Base-by-base conservation (phyloP, 2,888 invertebrate species). In the Theodoxus fluviatilis region DNA sequence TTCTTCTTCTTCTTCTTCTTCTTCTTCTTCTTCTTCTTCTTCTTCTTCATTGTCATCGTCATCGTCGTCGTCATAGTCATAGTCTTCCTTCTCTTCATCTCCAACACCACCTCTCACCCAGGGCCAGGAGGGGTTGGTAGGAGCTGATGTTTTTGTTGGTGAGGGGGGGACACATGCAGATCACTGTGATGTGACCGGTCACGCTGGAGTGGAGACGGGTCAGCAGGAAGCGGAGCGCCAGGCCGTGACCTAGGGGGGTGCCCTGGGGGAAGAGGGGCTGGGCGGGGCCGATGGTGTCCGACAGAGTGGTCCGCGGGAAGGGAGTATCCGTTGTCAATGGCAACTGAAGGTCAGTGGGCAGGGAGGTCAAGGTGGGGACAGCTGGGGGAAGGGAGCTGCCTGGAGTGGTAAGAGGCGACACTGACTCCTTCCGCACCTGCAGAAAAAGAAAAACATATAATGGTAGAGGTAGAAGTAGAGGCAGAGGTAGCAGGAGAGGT, bases 151-250 rank as follows among this genome's bases (percentile, higher is more conserved):
- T 90, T 69, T 89, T 88, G 28, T 89, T 88, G 25, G 90, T 90
- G 25, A 90, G 83, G 1, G 90, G 89, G 1, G 90, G 90, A 81
- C 90, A 90, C 90, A 90, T 90, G 49, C 88, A 84, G 12, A 90
- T 83, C 3, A 89, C 88, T 31, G 89, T 85, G 15, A 88, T 86
- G 37, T 88, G 86, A 12, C 88, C 81, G 3, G 87, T 85, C 2
- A 89, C 81, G 9, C 88, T 86, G 70, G 85, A 85, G 57, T 89
- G 77, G 67, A 89, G 78, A n/a, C 90, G 89, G n/a, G 87, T 87
- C 74, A 89, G 83, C 25, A 89, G 81, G 73, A 90, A 86, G 72
- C 88, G 87, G 43, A 86, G 76, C 49, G 78, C 74, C 4, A 83
- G 77, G 12, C 80, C 80, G 61, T 82, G 81, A 37, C 79, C 78